These are phyloP conservation scores for Sapayoa aenigma DNA, from an alignment of 2,113 vertebrate species.

Conservation along the genomic window DNA sequence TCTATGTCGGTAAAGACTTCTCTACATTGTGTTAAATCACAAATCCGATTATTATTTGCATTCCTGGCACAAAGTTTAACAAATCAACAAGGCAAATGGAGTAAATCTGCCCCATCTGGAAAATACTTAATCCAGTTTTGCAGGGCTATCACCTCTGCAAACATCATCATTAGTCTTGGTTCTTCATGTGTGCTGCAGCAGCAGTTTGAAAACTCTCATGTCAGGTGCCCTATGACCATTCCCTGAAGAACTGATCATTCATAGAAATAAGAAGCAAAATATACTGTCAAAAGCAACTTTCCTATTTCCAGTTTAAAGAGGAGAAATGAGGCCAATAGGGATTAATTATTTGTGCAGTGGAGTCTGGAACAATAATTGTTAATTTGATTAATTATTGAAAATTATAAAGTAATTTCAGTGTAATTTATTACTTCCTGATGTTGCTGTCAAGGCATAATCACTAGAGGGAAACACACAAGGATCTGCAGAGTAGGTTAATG, in stretches of 20 bases:
- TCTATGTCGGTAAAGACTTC: not conserved
- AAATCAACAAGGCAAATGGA: not conserved
- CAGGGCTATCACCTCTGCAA: not conserved
- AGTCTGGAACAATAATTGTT: not conserved
- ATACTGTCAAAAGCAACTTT: not conserved
- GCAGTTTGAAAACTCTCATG: not conserved
- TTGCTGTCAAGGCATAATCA: not conserved
- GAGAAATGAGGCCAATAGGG: not conserved
- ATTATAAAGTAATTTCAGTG: not conserved
- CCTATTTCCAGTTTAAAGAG: not conserved
- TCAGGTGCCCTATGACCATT: not conserved
- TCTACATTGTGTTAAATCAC: fast-evolving
- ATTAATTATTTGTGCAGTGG: not conserved
- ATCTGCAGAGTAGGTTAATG: not conserved
- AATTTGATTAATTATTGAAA: conserved; percentile 27
- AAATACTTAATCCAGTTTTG: not conserved
- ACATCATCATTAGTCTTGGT: not conserved
- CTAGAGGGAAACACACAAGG: not conserved
- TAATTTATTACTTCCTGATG: not conserved
- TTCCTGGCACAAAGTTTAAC: not conserved
- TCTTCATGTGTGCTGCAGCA: not conserved
- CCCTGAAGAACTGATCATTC: not conserved
- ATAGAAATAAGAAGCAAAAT: not conserved
- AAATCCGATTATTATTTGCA: not conserved
- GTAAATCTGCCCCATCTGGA: not conserved